These are phyloP conservation scores for Colletes collaris DNA, from an alignment of 2,888 invertebrate genomes.

Conservation along the genomic window DNA sequence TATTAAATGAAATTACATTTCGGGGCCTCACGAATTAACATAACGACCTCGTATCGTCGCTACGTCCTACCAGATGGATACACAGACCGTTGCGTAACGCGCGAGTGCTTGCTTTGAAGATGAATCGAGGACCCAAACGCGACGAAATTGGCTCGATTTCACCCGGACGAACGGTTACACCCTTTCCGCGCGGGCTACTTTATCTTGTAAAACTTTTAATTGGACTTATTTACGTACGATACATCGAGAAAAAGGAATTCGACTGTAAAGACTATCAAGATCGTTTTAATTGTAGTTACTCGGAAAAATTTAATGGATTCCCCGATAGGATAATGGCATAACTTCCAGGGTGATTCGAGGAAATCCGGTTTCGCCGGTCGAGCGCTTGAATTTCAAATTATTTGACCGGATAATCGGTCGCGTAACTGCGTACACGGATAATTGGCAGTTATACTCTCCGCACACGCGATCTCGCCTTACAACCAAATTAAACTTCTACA, in stretches of 20 bases:
- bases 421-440: background rate
- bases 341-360: too few relatives aligned
- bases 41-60: slow-evolving; percentile 37
- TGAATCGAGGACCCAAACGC: background rate
- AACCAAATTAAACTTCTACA: background rate
- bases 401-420: background rate
- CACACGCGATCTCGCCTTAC: too few relatives aligned
- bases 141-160: background rate
- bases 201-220: too few relatives aligned
- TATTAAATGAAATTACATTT: slow-evolving; percentile 33
- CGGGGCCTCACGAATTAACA: slow-evolving; percentile 36
- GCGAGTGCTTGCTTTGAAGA: background rate
- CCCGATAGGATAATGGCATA: too few relatives aligned
- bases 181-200: too few relatives aligned
- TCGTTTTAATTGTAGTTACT: too few relatives aligned
- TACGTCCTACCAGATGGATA: background rate
- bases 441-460: slow-evolving; percentile 1
- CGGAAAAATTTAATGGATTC: background rate
- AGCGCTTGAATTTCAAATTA: too few relatives aligned
- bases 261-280: too few relatives aligned
- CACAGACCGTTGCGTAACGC: slow-evolving; percentile 6
- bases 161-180: background rate
- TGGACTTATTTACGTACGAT: too few relatives aligned
- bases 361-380: too few relatives aligned
- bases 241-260: too few relatives aligned